Base-by-base conservation (phyloP, 1,140 invertebrate species). In the Drosophila oshimai region DNA sequence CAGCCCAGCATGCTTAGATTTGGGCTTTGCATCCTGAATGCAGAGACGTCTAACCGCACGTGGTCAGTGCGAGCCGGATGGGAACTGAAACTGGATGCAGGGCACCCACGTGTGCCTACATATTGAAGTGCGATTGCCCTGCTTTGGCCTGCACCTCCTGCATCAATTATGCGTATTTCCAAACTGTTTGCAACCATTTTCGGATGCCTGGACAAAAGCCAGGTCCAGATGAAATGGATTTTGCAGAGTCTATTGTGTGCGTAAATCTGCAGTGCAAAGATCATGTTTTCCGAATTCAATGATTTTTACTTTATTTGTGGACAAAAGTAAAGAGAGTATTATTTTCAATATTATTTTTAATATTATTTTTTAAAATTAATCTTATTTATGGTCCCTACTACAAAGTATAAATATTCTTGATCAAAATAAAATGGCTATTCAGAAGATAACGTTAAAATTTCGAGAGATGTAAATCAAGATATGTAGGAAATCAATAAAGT, bases 151-250 rank as follows among this genome's bases (percentile, higher is more conserved):
- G 22, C 13, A 13, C 49, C 37, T 24, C 18, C 6, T 37, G 18
- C 41, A 24, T 65, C 61, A 76, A 61, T 62, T 55, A 64, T 41
- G 22, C 24, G 10, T 18, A 36, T 29, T 18, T 9, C 13, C 10
- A 46, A 62, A 46, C 22, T 37, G 41, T 64, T 64, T 62, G 13
- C 9, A 57, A 29, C 18, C 12, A 55, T 55, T 55, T 50, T 33
- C 28, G 22, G 10, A 46, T 12, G 28, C 12, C 17, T 7, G 60
- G 60, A 60, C 57, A 60, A 58, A 58, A 29, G n/a, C 46, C n/a
- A 0, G 17, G 4, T 22, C 24, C 5, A 12, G 6, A 55, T 53
- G 53, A 18, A 33, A 55, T 53, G 28, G 1, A 28, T 7, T 17
- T n/a, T 10, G 13, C 18, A 4, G 4, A 33, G 10, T 10, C 10